Evolutionary conservation across 1,140 invertebrate genomes (phyloP).

Genomic region (Diploscapter pachys): DNA sequence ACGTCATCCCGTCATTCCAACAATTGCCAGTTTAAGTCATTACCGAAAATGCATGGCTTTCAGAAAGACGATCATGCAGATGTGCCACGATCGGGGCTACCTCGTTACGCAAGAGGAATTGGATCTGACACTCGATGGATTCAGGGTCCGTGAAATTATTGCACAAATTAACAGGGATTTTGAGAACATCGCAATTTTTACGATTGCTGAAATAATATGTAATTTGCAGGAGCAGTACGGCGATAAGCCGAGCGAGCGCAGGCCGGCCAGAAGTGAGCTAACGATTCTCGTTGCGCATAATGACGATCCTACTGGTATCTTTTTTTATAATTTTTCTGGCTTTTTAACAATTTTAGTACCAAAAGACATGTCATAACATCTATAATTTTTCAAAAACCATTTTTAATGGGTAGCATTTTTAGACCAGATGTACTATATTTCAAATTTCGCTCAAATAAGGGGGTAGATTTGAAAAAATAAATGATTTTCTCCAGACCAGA

Average conservation of each 20-base stretch:
- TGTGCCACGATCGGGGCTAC: slow-evolving; percentile 67
- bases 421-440: too few species aligned
- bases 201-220: not conserved
- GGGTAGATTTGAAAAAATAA: slow-evolving; percentile 5
- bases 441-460: not conserved
- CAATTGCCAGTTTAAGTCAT: not conserved
- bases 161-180: not conserved
- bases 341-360: not conserved
- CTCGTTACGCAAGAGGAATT: slow-evolving; percentile 96
- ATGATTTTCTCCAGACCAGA: slow-evolving; percentile 73
- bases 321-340: slow-evolving; percentile 40
- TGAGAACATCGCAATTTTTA: not conserved
- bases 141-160: slow-evolving; percentile 67
- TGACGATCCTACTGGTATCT: slow-evolving; percentile 85
- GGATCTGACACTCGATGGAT: slow-evolving; percentile 95
- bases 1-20: not conserved
- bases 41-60: not conserved
- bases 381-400: too few species aligned
- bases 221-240: slow-evolving; percentile 76
- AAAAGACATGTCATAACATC: too few species aligned
- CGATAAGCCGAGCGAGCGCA: slow-evolving; percentile 92
- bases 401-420: too few species aligned
- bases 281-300: slow-evolving; percentile 97
- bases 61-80: slow-evolving; percentile 51
- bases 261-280: slow-evolving; percentile 65